Conservation (phyloP, 1,140 invertebrate species). For the Drosophila simulans region DNA sequence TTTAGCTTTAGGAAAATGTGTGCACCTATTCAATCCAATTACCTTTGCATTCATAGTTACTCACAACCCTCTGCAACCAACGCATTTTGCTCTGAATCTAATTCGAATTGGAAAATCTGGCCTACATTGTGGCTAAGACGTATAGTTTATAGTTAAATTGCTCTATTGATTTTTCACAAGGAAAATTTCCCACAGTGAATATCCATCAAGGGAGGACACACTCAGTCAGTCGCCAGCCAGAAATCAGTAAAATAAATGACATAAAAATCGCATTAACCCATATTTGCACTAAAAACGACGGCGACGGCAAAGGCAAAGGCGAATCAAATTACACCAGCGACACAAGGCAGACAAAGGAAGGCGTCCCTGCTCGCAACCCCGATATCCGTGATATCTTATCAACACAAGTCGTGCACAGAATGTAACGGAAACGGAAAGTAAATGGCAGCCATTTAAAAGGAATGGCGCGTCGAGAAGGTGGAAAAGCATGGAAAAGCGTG, state of each 20-base stretch:
- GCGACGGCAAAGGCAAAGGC: conserved; percentile 23
- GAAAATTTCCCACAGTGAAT: conserved; percentile 10
- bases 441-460: conserved; percentile 68
- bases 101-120: neutral
- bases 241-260: conserved; percentile 73
- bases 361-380: conserved; percentile 14
- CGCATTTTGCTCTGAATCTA: neutral
- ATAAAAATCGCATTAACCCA: conserved; percentile 83
- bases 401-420: conserved; percentile 74
- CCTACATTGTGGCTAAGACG: no score
- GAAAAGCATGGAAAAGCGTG: no score
- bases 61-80: neutral
- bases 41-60: no score
- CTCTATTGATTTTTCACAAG: conserved; percentile 4
- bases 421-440: conserved; percentile 79
- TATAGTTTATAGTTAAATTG: conserved; percentile 1
- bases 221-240: neutral
- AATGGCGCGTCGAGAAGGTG: neutral
- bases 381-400: conserved; percentile 68
- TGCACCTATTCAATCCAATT: no score
- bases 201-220: conserved; percentile 2
- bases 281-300: conserved; percentile 70
- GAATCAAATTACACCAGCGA: conserved; percentile 72
- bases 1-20: no score
- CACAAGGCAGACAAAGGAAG: conserved; percentile 33